Percentiles rank a stretch among this genome's conserved stretches.
Conservation (phyloP, 2,113 vertebrate species). For the Cephalopterus ornatus region DNA sequence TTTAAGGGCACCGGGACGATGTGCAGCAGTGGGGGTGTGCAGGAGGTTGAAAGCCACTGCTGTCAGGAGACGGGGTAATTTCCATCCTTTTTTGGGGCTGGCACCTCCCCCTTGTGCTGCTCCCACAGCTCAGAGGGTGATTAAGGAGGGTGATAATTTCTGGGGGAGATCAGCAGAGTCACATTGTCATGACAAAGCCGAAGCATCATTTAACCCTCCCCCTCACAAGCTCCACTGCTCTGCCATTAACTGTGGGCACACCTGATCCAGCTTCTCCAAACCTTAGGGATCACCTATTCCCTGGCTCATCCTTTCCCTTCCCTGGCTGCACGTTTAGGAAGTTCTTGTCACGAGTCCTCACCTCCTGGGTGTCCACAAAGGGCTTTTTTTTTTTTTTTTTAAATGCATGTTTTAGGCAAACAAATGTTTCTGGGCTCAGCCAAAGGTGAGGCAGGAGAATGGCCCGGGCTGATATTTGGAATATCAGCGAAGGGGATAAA, state of each 20-base stretch:
- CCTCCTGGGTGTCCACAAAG: neutral
- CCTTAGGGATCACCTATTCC: neutral
- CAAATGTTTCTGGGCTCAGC: neutral
- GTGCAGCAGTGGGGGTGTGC: neutral
- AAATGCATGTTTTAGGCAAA: fast-evolving
- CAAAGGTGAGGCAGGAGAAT: neutral
- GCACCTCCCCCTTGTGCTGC: too few species aligned
- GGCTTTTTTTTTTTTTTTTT: neutral
- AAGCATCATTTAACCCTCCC: neutral
- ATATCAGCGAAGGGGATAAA: neutral
- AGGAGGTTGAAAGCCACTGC: neutral
- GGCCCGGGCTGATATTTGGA: neutral
- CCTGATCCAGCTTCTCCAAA: neutral
- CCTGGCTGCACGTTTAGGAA: fast-evolving
- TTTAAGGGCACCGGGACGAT: neutral
- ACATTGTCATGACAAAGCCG: neutral
- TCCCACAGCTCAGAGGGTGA: neutral
- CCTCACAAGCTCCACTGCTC: neutral
- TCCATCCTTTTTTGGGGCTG: neutral
- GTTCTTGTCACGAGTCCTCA: neutral
- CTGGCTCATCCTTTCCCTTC: neutral
- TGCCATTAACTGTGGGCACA: neutral
- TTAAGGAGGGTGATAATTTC: neutral
- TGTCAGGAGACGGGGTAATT: neutral
- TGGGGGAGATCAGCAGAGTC: too few species aligned